phyloP scores from a whole-genome alignment of 2,888 invertebrate species.

The Lacanobia oleracea region DNA sequence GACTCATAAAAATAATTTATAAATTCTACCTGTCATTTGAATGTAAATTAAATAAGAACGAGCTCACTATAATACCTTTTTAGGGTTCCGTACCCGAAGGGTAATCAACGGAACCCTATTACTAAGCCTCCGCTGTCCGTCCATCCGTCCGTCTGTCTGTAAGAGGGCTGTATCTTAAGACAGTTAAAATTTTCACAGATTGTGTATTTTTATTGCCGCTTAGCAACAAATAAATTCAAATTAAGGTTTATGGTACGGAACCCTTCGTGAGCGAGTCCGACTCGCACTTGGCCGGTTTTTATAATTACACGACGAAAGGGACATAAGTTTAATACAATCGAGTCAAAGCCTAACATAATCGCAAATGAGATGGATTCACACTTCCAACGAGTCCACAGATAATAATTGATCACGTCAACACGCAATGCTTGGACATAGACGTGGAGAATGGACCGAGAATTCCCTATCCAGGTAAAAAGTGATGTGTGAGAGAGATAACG shows the following conservation, averaged over 20 bases:
- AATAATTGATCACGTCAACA: conserved; percentile 58
- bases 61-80: background rate
- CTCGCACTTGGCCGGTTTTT: conserved; percentile 1
- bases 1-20: background rate
- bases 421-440: conserved; percentile 37
- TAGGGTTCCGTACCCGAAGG: no score
- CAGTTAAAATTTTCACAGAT: no score
- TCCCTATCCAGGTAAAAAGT: background rate
- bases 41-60: background rate
- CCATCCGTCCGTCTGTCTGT: no score
- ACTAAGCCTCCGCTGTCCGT: no score
- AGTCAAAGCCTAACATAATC: conserved; percentile 39
- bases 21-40: conserved; percentile 11
- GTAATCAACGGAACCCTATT: no score
- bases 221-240: no score
- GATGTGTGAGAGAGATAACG: background rate
- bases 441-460: background rate
- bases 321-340: conserved; percentile 7
- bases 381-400: conserved; percentile 51
- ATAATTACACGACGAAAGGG: conserved; percentile 24
- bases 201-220: no score
- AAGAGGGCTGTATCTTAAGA: no score
- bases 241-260: no score
- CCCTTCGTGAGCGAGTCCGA: no score
- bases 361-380: conserved; percentile 52